Conservation (phyloP, 2,797 vertebrate genomes). For the Syndactyla subalaris region DNA sequence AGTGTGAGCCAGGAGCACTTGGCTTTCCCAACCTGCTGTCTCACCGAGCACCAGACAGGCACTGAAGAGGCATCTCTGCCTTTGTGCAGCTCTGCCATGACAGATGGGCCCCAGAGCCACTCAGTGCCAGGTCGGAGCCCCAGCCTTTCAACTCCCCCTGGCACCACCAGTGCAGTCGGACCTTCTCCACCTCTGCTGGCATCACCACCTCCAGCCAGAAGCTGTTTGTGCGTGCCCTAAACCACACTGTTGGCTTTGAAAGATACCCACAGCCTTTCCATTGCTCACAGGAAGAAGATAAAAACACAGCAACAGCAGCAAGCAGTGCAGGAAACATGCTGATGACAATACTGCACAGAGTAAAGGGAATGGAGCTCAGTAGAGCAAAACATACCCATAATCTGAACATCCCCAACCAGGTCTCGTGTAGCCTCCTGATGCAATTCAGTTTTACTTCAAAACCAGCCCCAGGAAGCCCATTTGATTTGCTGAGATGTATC, state of each 20-base stretch:
- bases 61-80: background rate
- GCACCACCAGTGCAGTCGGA: background rate
- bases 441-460: background rate
- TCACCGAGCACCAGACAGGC: background rate
- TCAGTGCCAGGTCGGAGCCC: background rate
- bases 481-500: background rate
- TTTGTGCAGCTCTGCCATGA: background rate
- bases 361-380: background rate
- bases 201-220: background rate
- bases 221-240: background rate
- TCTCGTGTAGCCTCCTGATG: background rate
- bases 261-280: background rate
- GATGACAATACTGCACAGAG: background rate
- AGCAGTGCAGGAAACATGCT: slow-evolving; percentile 38
- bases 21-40: background rate
- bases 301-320: background rate
- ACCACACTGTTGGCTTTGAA: background rate
- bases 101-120: background rate
- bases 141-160: accelerated
- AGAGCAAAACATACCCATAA: background rate
- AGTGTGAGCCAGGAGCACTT: background rate
- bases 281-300: slow-evolving; percentile 27
- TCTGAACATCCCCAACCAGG: background rate
- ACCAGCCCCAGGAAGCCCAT: background rate
- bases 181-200: background rate